phyloP scores from a whole-genome alignment of 2,113 vertebrate genomes.

The Cochlearius cochlearius region DNA sequence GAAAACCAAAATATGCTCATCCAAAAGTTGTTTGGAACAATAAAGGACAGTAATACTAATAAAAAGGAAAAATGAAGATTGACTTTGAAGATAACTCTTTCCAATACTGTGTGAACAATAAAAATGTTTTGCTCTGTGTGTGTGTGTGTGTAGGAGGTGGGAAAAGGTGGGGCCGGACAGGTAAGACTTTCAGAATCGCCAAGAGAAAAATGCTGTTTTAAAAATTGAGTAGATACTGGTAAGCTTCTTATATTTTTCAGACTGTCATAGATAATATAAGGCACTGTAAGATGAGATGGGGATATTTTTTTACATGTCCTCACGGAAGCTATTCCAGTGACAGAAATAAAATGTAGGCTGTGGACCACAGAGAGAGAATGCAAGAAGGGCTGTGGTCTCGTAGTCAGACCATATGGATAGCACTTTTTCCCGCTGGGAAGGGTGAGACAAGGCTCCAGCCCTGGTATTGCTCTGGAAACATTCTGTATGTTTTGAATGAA shows the following conservation, averaged over 20 bases:
- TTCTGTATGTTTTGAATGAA: neutral
- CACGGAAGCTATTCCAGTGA: neutral
- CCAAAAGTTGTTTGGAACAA: neutral
- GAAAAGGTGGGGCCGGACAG: neutral
- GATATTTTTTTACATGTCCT: neutral
- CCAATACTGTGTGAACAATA: neutral
- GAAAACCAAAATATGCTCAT: neutral
- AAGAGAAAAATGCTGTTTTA: neutral
- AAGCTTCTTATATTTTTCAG: neutral
- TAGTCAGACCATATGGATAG: neutral
- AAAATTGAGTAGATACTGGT: neutral
- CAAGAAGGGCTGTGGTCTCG: neutral
- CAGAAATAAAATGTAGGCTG: neutral
- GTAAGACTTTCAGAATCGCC: neutral
- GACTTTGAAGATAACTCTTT: neutral
- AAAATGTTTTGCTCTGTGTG: neutral
- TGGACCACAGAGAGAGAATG: neutral
- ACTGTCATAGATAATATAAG: neutral
- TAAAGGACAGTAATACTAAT: neutral
- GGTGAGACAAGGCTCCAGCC: neutral
- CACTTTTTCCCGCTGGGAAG: neutral
- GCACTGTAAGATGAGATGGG: neutral
- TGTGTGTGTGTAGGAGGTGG: neutral
- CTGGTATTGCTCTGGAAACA: neutral
- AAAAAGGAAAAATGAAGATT: neutral